phyloP scores from a whole-genome alignment of 2,888 invertebrate species.

The Eupithecia subfuscata region DNA sequence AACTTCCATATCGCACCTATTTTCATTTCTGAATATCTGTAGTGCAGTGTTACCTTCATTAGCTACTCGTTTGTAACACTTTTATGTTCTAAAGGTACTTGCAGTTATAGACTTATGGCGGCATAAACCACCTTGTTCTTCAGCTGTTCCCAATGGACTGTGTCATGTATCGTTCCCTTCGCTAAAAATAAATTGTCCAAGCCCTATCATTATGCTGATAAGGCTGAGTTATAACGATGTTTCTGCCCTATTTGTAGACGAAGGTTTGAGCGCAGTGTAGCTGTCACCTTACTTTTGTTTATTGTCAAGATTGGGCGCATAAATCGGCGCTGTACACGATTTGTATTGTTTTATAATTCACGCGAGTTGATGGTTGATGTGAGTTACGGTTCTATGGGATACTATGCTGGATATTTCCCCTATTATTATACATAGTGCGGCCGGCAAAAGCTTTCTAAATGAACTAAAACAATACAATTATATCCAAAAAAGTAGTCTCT shows the following conservation, averaged over 20 bases:
- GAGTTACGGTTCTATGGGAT: neutral
- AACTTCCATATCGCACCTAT: neutral
- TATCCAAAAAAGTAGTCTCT: neutral
- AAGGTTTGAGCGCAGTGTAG: slow-evolving; percentile 38
- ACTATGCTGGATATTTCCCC: neutral
- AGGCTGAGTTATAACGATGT: slow-evolving; percentile 65
- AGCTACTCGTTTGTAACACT: neutral
- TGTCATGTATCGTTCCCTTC: slow-evolving; percentile 54
- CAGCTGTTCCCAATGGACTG: slow-evolving; percentile 3
- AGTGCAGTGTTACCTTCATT: neutral
- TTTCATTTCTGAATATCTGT: neutral
- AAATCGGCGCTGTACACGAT: slow-evolving; percentile 35
- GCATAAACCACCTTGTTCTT: neutral
- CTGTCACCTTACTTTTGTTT: slow-evolving; percentile 42
- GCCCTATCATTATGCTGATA: slow-evolving; percentile 58
- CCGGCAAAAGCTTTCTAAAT: too few species aligned
- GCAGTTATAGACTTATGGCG: neutral
- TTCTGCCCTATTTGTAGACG: slow-evolving; percentile 50
- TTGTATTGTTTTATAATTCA: slow-evolving; percentile 32
- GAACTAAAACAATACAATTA: neutral
- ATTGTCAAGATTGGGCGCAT: slow-evolving; percentile 33
- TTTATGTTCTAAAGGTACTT: neutral
- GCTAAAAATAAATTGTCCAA: slow-evolving; percentile 60
- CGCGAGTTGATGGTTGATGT: slow-evolving; percentile 3
- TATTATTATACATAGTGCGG: neutral